Evolutionary conservation across 2,888 invertebrate genomes (phyloP).

Genomic region (Drosophila phalerata): DNA sequence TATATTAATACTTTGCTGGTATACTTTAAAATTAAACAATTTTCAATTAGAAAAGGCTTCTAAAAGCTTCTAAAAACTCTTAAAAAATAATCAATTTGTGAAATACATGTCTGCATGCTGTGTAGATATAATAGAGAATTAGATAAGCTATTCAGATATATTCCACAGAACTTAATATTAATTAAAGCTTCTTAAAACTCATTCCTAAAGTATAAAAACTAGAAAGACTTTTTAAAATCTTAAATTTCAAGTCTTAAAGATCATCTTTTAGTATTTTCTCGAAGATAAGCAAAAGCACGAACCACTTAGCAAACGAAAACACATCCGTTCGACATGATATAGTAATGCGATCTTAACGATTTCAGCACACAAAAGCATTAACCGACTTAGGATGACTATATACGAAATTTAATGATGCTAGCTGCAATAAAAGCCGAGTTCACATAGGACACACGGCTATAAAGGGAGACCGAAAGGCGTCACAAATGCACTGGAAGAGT

Average conservation of each 20-base stretch:
- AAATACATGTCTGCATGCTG: neutral
- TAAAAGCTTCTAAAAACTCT: neutral
- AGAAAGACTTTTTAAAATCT: neutral
- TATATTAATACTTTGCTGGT: neutral
- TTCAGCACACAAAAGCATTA: conserved; percentile 15
- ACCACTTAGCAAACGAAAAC: conserved; percentile 19
- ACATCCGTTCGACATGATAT: conserved; percentile 20
- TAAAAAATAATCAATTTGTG: neutral
- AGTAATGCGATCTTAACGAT: conserved; percentile 18
- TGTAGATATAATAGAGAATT: neutral
- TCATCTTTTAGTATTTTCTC: neutral
- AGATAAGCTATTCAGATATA: neutral
- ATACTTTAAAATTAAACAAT: too few relatives aligned
- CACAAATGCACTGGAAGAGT: conserved; percentile 31
- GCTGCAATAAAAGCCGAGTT: conserved; percentile 29
- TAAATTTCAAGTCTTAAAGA: neutral
- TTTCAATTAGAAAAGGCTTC: neutral
- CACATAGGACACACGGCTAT: conserved; percentile 30
- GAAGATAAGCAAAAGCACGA: neutral
- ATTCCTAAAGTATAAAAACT: neutral
- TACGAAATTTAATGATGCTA: conserved; percentile 26
- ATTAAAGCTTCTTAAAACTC: neutral
- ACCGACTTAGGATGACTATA: neutral
- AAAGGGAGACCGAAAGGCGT: conserved; percentile 39
- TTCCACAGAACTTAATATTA: neutral